Evolutionary conservation across 2,113 vertebrate species (phyloP).

Genomic region (Brachypodius melanocephalos): DNA sequence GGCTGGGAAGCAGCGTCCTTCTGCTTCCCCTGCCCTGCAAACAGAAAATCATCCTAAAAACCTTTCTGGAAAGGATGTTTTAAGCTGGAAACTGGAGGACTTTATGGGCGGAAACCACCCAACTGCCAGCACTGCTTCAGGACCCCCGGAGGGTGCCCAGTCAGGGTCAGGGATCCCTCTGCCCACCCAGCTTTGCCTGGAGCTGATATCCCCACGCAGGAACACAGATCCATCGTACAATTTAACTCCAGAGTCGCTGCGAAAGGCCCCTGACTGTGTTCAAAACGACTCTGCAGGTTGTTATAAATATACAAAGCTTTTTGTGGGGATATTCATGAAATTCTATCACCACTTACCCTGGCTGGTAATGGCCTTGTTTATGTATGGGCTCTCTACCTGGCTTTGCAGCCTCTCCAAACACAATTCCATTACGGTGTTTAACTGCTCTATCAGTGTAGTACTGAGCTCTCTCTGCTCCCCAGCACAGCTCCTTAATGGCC

Average conservation of each 20-base stretch:
- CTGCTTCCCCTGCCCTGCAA: neutral
- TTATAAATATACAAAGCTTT: conserved; percentile 61
- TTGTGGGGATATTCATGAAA: conserved; percentile 61
- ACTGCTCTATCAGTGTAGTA: conserved; percentile 50
- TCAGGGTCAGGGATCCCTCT: neutral
- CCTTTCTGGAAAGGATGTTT: neutral
- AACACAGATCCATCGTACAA: neutral
- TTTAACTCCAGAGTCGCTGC: neutral
- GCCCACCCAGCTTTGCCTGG: neutral
- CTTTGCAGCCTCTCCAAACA: conserved; percentile 57
- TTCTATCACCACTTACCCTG: conserved; percentile 39
- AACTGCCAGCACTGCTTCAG: neutral
- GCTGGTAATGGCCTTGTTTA: conserved; percentile 65
- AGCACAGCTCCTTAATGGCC: conserved; percentile 46
- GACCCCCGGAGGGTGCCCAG: neutral
- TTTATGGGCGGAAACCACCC: fast-evolving
- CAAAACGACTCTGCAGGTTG: conserved; percentile 17
- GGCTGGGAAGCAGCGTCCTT: neutral
- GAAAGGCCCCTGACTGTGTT: conserved; percentile 41
- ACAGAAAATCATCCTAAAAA: neutral
- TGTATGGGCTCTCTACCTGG: conserved; percentile 45
- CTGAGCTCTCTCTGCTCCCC: conserved; percentile 4
- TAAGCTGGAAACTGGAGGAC: neutral
- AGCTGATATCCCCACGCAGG: fast-evolving
- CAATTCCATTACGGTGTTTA: conserved; percentile 39